Evolutionary conservation across 2,797 vertebrate species (phyloP).

Genomic region (Hypotaenidia philippensis): DNA sequence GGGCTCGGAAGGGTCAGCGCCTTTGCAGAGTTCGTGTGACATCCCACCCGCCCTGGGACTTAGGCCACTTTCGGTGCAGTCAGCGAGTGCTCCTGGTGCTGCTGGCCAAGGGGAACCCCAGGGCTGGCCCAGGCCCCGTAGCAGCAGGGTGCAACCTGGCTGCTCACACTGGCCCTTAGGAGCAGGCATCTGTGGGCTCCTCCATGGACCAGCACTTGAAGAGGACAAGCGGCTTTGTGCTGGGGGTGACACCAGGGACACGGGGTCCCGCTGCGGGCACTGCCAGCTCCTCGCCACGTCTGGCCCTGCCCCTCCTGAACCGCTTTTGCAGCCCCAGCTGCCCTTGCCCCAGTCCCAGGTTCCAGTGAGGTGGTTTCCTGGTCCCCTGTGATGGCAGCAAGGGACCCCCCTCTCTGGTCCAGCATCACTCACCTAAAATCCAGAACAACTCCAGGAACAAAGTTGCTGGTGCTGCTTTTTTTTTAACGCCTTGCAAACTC

Average conservation of each 20-base stretch:
- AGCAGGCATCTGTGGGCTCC: not conserved
- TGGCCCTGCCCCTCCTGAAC: not conserved
- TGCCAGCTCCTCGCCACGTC: not conserved
- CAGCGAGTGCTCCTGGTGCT: not conserved
- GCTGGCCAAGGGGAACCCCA: not conserved
- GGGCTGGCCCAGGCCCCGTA: not conserved
- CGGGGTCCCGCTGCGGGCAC: not conserved
- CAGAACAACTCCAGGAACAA: not conserved
- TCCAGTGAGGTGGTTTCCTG: accelerated
- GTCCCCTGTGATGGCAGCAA: not conserved
- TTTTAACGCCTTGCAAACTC: not conserved
- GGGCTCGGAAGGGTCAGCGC: not conserved
- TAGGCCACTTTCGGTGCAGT: not conserved
- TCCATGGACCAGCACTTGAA: not conserved
- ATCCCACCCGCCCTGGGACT: accelerated
- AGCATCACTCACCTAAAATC: not conserved
- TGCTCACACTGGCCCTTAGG: not conserved
- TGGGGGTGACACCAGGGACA: not conserved
- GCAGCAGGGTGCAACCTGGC: not conserved
- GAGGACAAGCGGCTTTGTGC: not conserved
- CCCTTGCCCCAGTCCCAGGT: not conserved
- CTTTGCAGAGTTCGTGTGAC: accelerated
- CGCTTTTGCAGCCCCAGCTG: not conserved
- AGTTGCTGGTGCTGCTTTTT: not conserved
- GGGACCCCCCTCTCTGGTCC: not conserved